Conservation (phyloP, 2,888 invertebrate species). For the Trichogramma evanescens region DNA sequence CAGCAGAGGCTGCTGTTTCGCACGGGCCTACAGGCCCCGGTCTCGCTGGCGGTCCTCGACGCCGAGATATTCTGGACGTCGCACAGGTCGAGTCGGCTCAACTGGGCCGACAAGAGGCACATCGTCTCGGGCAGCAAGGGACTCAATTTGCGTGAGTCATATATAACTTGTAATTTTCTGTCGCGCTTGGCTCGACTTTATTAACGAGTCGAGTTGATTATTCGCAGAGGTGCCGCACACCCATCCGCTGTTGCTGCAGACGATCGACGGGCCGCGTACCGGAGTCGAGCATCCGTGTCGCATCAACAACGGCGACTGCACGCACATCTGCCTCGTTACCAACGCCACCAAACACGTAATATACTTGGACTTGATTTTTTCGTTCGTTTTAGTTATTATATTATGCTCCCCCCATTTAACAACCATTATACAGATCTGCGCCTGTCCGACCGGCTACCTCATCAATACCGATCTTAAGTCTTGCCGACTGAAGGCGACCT, state of each 20-base stretch:
- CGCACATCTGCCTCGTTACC: slow-evolving; percentile 63
- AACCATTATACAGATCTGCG: slow-evolving; percentile 45
- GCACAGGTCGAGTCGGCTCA: slow-evolving; percentile 52
- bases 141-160: slow-evolving; percentile 43
- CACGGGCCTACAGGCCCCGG: slow-evolving; percentile 45
- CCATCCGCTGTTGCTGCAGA: slow-evolving; percentile 50
- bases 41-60: slow-evolving; percentile 56
- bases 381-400: neutral
- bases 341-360: slow-evolving; percentile 21
- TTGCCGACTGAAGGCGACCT: slow-evolving; percentile 51
- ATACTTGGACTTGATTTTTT: neutral
- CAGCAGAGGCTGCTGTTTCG: slow-evolving; percentile 39
- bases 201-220: neutral
- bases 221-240: slow-evolving; percentile 32
- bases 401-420: too few species aligned
- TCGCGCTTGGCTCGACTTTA: neutral
- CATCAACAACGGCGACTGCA: slow-evolving; percentile 59
- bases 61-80: slow-evolving; percentile 66
- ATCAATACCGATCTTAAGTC: slow-evolving; percentile 51
- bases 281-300: slow-evolving; percentile 54
- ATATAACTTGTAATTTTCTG: neutral
- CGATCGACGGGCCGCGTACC: slow-evolving; percentile 45
- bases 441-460: slow-evolving; percentile 63
- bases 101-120: slow-evolving; percentile 55
- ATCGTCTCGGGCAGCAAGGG: slow-evolving; percentile 40